Percentiles rank a stretch among this genome's conserved stretches.
Conservation (phyloP, 2,113 vertebrate genomes). For the Ibidorhyncha struthersii region DNA sequence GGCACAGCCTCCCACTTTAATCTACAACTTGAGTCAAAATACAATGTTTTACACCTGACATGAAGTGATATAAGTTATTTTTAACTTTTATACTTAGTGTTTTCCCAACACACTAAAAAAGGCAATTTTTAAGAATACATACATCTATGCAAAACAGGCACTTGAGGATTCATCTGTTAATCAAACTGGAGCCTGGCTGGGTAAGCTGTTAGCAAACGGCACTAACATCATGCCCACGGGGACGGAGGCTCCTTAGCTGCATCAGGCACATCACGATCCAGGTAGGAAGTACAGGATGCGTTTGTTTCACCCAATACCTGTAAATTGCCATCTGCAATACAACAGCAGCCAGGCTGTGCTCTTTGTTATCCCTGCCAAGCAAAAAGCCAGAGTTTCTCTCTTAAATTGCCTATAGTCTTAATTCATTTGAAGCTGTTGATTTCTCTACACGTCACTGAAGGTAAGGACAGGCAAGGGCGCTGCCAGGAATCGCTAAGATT, state of each 20-base stretch:
- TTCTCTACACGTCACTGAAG: not conserved
- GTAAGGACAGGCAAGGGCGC: not conserved
- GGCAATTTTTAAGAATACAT: not conserved
- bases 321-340: not conserved
- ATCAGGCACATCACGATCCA: not conserved
- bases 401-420: not conserved
- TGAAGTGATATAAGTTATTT: not conserved
- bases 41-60: not conserved
- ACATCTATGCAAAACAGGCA: not conserved
- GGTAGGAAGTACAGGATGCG: fast-evolving
- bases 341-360: not conserved
- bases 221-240: not conserved
- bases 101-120: not conserved
- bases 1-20: not conserved
- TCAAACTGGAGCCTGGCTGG: not conserved
- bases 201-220: not conserved
- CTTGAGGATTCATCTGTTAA: not conserved
- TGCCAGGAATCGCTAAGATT: not conserved
- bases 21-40: not conserved
- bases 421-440: not conserved
- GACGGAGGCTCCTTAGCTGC: not conserved
- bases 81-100: not conserved
- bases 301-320: not conserved
- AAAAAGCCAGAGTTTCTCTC: not conserved
- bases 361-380: not conserved